phyloP scores from a whole-genome alignment of 2,113 vertebrate genomes.

The Sinocyclocheilus anophthalmus region DNA sequence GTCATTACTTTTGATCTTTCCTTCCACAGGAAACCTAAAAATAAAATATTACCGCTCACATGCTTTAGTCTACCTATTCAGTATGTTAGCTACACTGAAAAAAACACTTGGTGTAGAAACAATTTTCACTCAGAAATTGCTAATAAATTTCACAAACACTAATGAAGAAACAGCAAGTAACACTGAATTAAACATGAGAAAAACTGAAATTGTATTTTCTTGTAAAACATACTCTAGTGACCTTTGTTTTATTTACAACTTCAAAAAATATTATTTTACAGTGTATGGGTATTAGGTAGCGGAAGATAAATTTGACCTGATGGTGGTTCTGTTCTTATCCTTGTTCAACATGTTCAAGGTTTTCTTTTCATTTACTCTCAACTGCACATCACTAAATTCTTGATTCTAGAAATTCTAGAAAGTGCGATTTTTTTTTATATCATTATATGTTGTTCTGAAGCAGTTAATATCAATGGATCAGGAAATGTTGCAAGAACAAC shows the following conservation, averaged over 20 bases:
- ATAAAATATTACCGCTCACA: slow-evolving; percentile 19
- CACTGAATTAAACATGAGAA: too few species aligned
- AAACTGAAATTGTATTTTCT: too few species aligned
- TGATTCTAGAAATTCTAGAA: slow-evolving; percentile 80
- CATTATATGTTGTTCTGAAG: background rate
- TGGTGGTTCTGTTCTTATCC: slow-evolving; percentile 87
- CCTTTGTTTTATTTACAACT: too few species aligned
- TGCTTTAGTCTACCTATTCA: background rate
- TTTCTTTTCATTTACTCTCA: slow-evolving; percentile 92
- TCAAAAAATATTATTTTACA: too few species aligned
- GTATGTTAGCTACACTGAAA: background rate
- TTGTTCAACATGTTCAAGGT: slow-evolving; percentile 88
- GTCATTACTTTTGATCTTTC: slow-evolving; percentile 94
- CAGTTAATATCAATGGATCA: background rate
- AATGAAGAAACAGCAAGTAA: too few species aligned
- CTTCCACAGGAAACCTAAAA: slow-evolving; percentile 89
- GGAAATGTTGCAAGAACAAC: background rate
- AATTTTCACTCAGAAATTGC: too few species aligned
- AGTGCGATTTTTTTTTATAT: background rate
- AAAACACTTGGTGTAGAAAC: too few species aligned
- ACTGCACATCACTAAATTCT: slow-evolving; percentile 89
- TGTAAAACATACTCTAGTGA: too few species aligned
- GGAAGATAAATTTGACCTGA: slow-evolving; percentile 79
- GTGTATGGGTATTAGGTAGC: background rate
- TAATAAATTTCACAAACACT: too few species aligned